Evolutionary conservation across 2,113 vertebrate species (phyloP).

Genomic region (Cervus canadensis): DNA sequence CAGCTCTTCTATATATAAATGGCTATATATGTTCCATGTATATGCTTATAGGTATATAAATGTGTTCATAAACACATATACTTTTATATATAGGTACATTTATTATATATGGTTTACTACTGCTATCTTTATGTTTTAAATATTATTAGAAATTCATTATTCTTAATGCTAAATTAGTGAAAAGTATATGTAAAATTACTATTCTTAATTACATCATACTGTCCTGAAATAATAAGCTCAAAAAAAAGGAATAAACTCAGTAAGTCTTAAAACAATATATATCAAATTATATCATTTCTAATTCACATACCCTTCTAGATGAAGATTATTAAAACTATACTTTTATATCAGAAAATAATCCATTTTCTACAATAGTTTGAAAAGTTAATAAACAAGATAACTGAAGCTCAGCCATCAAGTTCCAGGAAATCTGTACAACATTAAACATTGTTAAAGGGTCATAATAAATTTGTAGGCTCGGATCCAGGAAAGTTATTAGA

Average conservation of each 20-base stretch:
- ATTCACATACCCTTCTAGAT: neutral
- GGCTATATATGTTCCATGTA: neutral
- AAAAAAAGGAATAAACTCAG: neutral
- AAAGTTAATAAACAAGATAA: slow-evolving; percentile 42
- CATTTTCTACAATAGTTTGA: slow-evolving; percentile 5
- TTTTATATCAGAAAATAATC: neutral
- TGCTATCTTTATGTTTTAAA: slow-evolving; percentile 2
- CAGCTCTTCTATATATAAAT: neutral
- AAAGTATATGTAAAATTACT: neutral
- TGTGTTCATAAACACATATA: neutral
- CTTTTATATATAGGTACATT: neutral
- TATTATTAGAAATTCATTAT: slow-evolving; percentile 17
- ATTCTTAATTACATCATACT: neutral
- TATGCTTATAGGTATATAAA: neutral
- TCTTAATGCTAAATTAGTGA: neutral
- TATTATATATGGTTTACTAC: neutral
- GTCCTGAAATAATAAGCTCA: neutral
- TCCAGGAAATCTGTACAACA: neutral
- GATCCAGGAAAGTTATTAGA: neutral
- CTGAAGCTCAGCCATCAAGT: neutral
- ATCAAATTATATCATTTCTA: neutral
- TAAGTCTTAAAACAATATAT: neutral
- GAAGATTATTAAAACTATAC: neutral
- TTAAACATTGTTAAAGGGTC: neutral
- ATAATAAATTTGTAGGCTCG: neutral